Percentiles rank a stretch among this genome's conserved stretches.
These are phyloP conservation scores for Muschampia plurimacula DNA, from an alignment of 2,888 invertebrate species.

Conservation along the genomic window DNA sequence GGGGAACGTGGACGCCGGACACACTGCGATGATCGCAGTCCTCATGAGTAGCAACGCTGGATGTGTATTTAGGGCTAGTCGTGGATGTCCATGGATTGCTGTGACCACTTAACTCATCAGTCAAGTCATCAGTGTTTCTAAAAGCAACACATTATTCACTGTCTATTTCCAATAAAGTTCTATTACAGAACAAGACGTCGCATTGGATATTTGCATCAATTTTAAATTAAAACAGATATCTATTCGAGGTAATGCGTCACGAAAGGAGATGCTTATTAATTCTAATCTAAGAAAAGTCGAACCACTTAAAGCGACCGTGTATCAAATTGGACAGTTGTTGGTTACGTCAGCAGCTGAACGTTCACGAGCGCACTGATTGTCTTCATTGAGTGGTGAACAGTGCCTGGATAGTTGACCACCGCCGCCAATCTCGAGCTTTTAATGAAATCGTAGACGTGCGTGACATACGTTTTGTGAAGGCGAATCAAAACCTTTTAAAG, in stretches of 20 bases:
- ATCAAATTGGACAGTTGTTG: slow-evolving; percentile 83
- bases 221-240: slow-evolving; percentile 12
- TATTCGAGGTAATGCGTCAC: slow-evolving; percentile 30
- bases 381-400: slow-evolving; percentile 60
- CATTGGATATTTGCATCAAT: neutral
- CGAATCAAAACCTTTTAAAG: too few relatives aligned
- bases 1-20: too few relatives aligned
- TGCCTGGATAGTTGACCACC: slow-evolving; percentile 56
- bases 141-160: neutral
- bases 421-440: slow-evolving; percentile 68
- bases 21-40: too few relatives aligned
- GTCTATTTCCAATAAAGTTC: neutral
- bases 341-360: slow-evolving; percentile 77
- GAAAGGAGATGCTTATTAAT: slow-evolving; percentile 44
- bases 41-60: too few relatives aligned
- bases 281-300: slow-evolving; percentile 79
- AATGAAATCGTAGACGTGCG: too few relatives aligned
- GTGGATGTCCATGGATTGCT: too few relatives aligned
- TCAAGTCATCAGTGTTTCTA: too few relatives aligned
- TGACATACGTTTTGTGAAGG: too few relatives aligned
- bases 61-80: too few relatives aligned
- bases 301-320: slow-evolving; percentile 77
- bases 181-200: neutral
- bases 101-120: too few relatives aligned
- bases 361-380: slow-evolving; percentile 64